These are phyloP conservation scores for Dorcus parallelipipedus DNA, from an alignment of 2,888 invertebrate species.

Conservation along the genomic window DNA sequence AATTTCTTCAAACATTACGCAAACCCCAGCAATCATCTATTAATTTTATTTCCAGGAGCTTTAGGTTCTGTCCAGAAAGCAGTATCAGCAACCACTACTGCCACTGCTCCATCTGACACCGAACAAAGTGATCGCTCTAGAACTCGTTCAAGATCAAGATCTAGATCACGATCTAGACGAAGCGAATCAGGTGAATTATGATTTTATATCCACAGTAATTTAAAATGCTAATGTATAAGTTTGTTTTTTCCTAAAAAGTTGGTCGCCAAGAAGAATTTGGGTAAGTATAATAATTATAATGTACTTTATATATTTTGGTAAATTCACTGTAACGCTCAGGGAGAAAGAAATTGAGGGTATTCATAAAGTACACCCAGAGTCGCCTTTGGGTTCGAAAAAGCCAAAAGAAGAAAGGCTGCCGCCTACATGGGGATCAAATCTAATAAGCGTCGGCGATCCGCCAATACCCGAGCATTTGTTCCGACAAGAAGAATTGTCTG, in stretches of 20 bases:
- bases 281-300: background rate
- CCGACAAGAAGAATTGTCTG: constrained; percentile 18
- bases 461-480: constrained; percentile 17
- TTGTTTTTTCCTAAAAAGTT: background rate
- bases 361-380: constrained; percentile 12
- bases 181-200: background rate
- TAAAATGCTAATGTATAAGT: background rate
- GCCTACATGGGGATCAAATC: constrained; percentile 46
- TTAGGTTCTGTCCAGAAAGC: constrained; percentile 9
- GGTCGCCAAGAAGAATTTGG: constrained; percentile 4
- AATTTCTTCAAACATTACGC: background rate
- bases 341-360: too few relatives aligned
- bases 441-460: constrained; percentile 36
- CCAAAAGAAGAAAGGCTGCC: constrained; percentile 32
- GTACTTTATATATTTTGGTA: too few relatives aligned
- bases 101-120: background rate
- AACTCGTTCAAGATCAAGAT: constrained; percentile 5
- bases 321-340: too few relatives aligned
- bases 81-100: constrained; percentile 5
- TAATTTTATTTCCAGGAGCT: constrained; percentile 4
- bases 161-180: constrained; percentile 12
- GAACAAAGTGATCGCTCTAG: constrained; percentile 2
- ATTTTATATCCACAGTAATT: background rate
- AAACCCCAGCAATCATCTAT: background rate
- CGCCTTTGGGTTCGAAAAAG: constrained; percentile 31